These are phyloP conservation scores for Chaunax sp. DNA, from an alignment of 2,797 vertebrate species.

Conservation along the genomic window DNA sequence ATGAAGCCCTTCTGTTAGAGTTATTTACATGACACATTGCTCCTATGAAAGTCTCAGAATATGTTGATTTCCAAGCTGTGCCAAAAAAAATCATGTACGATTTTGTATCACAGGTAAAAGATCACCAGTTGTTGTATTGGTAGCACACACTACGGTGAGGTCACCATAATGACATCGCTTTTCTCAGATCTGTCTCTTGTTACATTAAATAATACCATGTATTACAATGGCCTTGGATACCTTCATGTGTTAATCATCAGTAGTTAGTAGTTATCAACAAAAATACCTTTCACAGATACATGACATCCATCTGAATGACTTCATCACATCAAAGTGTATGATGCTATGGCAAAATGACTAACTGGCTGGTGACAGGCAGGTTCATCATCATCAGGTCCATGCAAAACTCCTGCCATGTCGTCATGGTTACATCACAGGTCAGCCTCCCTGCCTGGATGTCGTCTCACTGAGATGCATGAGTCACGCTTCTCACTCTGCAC, in stretches of 20 bases:
- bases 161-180: too few relatives aligned
- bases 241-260: too few relatives aligned
- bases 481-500: slow-evolving; percentile 38
- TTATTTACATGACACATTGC: slow-evolving; percentile 12
- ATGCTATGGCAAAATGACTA: slow-evolving; percentile 37
- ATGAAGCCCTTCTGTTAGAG: slow-evolving; percentile 34
- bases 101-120: too few relatives aligned
- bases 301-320: not conserved
- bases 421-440: slow-evolving; percentile 53
- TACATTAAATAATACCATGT: too few relatives aligned
- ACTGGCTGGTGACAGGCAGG: slow-evolving; percentile 20
- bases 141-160: too few relatives aligned
- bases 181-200: too few relatives aligned
- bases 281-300: too few relatives aligned
- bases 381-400: slow-evolving; percentile 9
- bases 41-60: not conserved
- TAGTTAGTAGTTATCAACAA: too few relatives aligned
- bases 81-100: too few relatives aligned
- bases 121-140: too few relatives aligned
- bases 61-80: too few relatives aligned
- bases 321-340: slow-evolving; percentile 3
- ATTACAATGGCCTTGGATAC: too few relatives aligned
- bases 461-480: slow-evolving; percentile 41
- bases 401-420: not conserved
- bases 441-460: slow-evolving; percentile 26